Percentiles rank a stretch among this genome's conserved stretches.
Evolutionary conservation across 2,888 invertebrate species (phyloP).

Genomic region (Cabera pusaria): DNA sequence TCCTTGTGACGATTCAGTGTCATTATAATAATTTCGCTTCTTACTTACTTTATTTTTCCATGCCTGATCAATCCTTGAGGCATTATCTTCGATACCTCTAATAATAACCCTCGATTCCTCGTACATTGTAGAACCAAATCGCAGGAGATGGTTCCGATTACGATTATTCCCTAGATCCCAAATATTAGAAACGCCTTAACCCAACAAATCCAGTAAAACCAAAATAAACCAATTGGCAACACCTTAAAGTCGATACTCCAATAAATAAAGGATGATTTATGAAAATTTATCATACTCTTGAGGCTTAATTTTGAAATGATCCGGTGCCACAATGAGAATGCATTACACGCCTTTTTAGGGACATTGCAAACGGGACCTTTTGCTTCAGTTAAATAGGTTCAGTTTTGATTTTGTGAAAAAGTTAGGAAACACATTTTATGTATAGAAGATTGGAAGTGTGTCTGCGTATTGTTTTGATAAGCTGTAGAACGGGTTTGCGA

Average conservation of each 20-base stretch:
- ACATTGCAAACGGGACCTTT: slow-evolving; percentile 61
- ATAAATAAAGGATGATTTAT: slow-evolving; percentile 81
- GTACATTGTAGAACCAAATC: slow-evolving; percentile 50
- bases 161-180: slow-evolving; percentile 58
- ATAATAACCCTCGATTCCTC: slow-evolving; percentile 25
- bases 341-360: slow-evolving; percentile 40
- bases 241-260: slow-evolving; percentile 79
- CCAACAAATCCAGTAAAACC: slow-evolving; percentile 55
- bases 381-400: slow-evolving; percentile 45
- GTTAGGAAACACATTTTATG: slow-evolving; percentile 63
- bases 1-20: slow-evolving; percentile 10
- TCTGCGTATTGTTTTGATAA: slow-evolving; percentile 84
- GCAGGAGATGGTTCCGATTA: slow-evolving; percentile 63
- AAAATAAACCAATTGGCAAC: slow-evolving; percentile 75
- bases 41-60: slow-evolving; percentile 6
- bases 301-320: slow-evolving; percentile 82
- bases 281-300: slow-evolving; percentile 81
- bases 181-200: slow-evolving; percentile 59
- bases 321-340: slow-evolving; percentile 46
- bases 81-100: slow-evolving; percentile 22
- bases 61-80: slow-evolving; percentile 12
- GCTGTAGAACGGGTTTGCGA: slow-evolving; percentile 80
- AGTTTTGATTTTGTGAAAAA: slow-evolving; percentile 42
- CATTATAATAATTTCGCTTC: slow-evolving; percentile 13
- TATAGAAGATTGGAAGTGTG: slow-evolving; percentile 69